Evolutionary conservation across 2,888 invertebrate genomes (phyloP), one percentile per base, ranked within the genome.

Genomic region (Agriopis aurantiaria): DNA sequence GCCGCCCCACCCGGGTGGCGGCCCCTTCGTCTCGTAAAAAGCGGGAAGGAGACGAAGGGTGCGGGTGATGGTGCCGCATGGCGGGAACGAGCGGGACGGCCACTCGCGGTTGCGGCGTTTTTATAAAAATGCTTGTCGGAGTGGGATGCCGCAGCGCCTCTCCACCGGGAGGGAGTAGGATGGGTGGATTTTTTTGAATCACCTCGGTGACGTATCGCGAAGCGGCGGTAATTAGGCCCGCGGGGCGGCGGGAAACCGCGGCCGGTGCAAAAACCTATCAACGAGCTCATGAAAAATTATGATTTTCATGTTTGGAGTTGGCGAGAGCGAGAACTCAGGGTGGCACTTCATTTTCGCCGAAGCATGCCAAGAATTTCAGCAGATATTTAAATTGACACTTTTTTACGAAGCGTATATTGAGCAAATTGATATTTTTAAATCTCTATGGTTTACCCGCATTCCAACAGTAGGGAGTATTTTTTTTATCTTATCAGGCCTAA

Each of bases 21-120:
- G 91, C 91, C 93, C 92, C 94, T 91, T 86, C 92, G 94, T 95
- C 94, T 94, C 94, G 94, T 94, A 94, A 94, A 95, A 95, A 95
- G 94, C 89, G 94, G 90, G 92, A 94, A 93, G 92, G 95, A 95
- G 94, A 94, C 93, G 94, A 91, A 91, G 91, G 92, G 92, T 88
- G 87, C 90, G 90, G 90, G 89, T 82, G 82, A 87, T 87, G 88
- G 85, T 89, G 90, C 85, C 84, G 81, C 84, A 87, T 85, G 83
- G 83, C 84, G 89, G 90, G 93, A 91, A 91, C 89, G 93, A 93
- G 91, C 92, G 91, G 93, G 93, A 94, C 89, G 90, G 91, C 80
- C 83, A 93, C 87, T 92, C 91, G 93, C 79, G 90, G 88, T 89
- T 87, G 91, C 93, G 92, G 93, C 93, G 94, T 94, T 94, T 95